Conservation (phyloP, 2,113 vertebrate species). For the Tyrannus savana region DNA sequence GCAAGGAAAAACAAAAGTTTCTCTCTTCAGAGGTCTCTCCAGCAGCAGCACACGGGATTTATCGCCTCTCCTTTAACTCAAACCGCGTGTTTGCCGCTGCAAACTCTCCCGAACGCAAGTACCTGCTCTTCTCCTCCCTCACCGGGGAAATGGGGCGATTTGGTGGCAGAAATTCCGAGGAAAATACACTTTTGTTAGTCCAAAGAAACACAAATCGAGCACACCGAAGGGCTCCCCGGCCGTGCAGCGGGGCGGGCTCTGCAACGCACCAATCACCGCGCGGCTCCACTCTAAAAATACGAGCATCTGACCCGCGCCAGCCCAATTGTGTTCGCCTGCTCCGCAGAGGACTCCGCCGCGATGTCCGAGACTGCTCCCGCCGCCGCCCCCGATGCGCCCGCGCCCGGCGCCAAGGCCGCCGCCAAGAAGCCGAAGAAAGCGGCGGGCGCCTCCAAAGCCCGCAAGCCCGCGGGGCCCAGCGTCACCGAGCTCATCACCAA, state of each 20-base stretch:
- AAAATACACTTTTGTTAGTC: constrained; percentile 75
- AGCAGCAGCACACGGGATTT: constrained; percentile 52
- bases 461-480: not conserved
- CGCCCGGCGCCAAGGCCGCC: constrained; percentile 55
- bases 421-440: constrained; percentile 75
- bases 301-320: constrained; percentile 42
- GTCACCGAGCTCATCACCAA: constrained; percentile 69
- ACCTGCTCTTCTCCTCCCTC: constrained; percentile 36
- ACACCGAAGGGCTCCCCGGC: constrained; percentile 50
- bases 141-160: constrained; percentile 23
- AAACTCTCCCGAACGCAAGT: constrained; percentile 66
- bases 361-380: constrained; percentile 79
- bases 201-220: constrained; percentile 79
- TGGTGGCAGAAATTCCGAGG: constrained; percentile 52
- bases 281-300: constrained; percentile 77
- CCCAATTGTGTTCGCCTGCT: constrained; percentile 37
- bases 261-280: constrained; percentile 75
- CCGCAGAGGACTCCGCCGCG: not conserved
- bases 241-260: constrained; percentile 63
- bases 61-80: constrained; percentile 55
- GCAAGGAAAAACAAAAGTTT: constrained; percentile 72
- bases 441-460: constrained; percentile 53
- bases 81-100: not conserved
- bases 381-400: constrained; percentile 53
- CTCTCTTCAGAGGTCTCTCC: constrained; percentile 53